phyloP scores from a whole-genome alignment of 2,113 vertebrate genomes.

The Seriola aureovittata region DNA sequence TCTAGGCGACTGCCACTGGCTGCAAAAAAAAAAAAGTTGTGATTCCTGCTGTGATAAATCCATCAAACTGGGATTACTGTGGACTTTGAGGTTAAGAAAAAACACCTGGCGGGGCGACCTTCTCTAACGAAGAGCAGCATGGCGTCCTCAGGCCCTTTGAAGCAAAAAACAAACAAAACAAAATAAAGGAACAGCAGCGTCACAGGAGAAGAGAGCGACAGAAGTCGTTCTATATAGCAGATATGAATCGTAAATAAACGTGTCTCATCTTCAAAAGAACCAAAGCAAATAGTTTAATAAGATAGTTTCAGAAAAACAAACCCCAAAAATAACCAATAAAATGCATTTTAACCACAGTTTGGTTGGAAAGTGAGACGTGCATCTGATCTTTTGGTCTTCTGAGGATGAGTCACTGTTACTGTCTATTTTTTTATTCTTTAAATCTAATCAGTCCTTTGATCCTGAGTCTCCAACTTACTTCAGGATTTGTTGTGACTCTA shows the following conservation, averaged over 20 bases:
- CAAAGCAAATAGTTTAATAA: neutral
- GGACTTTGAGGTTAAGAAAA: neutral
- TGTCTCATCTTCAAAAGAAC: constrained; percentile 20
- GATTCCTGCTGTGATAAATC: neutral
- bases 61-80: neutral
- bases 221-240: neutral
- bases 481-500: constrained; percentile 17
- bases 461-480: constrained; percentile 2
- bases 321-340: neutral
- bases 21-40: no score
- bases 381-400: constrained; percentile 3
- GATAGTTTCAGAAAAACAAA: no score
- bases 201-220: neutral
- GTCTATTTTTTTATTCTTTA: neutral
- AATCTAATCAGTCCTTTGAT: constrained; percentile 30
- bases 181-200: neutral
- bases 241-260: neutral
- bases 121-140: neutral
- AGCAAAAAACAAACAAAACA: neutral
- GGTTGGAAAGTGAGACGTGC: neutral
- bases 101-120: neutral
- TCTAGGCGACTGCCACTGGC: neutral
- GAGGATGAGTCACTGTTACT: constrained; percentile 9
- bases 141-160: neutral
- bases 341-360: neutral